Conservation (phyloP, 2,888 invertebrate species). For the Lasioglossum figueresi region DNA sequence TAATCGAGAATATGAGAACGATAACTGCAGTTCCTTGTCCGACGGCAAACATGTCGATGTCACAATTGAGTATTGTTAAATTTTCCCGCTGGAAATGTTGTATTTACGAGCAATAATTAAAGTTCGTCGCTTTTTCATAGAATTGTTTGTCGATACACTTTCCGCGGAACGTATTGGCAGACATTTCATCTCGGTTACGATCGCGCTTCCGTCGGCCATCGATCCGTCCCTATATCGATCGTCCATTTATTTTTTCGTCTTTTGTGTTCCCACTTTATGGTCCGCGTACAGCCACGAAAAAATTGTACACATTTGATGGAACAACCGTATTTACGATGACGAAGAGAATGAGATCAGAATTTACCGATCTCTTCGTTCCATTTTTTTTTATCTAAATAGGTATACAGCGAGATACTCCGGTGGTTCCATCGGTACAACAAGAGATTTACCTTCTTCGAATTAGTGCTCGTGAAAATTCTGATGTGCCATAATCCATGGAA, state of each 20-base stretch:
- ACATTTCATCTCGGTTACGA: constrained; percentile 36
- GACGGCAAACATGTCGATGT: not conserved
- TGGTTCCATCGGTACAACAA: not conserved
- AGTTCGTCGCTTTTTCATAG: not conserved
- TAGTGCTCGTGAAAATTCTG: not conserved
- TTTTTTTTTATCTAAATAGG: not conserved
- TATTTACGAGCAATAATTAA: not conserved
- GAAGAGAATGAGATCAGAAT: not conserved
- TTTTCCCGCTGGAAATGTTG: not conserved
- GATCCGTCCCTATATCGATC: constrained; percentile 26
- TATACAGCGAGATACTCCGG: not conserved
- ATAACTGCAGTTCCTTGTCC: not conserved
- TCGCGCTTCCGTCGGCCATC: constrained; percentile 16
- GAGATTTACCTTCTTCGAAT: not conserved
- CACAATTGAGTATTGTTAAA: not conserved
- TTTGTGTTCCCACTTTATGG: constrained; percentile 17
- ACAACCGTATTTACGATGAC: constrained; percentile 22
- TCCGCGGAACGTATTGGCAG: not conserved
- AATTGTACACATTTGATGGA: constrained; percentile 6
- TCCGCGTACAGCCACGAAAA: constrained; percentile 5
- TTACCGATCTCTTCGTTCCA: not conserved
- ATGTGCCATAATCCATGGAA: not conserved
- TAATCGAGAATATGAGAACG: not conserved
- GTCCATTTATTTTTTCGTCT: constrained; percentile 19
- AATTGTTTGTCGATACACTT: not conserved